A percentile compares a stretch with the other conserved stretches of the same genome.
phyloP scores from a whole-genome alignment of 1,140 invertebrate genomes.

The Nasonia vitripennis region DNA sequence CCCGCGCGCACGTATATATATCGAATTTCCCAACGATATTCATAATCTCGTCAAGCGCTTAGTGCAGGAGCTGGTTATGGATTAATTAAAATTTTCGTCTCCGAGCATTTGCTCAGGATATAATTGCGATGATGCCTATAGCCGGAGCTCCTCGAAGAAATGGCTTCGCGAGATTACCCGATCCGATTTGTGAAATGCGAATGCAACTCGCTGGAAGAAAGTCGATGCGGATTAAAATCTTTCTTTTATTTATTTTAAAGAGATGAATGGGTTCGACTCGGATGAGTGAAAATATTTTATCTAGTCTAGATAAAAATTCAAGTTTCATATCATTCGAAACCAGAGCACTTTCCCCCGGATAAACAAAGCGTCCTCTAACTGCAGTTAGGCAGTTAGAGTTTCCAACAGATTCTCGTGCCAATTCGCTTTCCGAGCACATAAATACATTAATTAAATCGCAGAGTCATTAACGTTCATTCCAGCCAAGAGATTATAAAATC shows the following conservation, averaged over 20 bases:
- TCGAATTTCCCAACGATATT: slow-evolving; percentile 28
- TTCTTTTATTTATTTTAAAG: too few species aligned
- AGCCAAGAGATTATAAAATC: neutral
- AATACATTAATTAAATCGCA: slow-evolving; percentile 9
- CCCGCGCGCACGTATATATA: neutral
- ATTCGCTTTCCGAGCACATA: neutral
- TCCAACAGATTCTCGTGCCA: neutral
- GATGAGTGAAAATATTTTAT: too few species aligned
- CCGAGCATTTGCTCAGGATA: neutral
- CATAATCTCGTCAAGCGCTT: slow-evolving; percentile 27
- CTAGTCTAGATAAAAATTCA: too few species aligned
- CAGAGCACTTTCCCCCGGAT: neutral
- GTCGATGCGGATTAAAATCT: too few species aligned
- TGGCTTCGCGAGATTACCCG: too few species aligned
- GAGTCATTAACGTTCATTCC: neutral
- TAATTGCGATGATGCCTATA: slow-evolving; percentile 5
- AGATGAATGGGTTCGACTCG: too few species aligned
- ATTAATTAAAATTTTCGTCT: slow-evolving; percentile 42
- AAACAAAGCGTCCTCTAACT: neutral
- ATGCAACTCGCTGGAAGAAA: too few species aligned
- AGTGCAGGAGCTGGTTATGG: neutral
- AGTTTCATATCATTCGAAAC: neutral
- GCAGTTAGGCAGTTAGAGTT: neutral
- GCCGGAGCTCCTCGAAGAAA: neutral
- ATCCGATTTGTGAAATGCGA: neutral